Conservation (phyloP, 2,888 invertebrate species). For the Rhodophaea formosa region DNA sequence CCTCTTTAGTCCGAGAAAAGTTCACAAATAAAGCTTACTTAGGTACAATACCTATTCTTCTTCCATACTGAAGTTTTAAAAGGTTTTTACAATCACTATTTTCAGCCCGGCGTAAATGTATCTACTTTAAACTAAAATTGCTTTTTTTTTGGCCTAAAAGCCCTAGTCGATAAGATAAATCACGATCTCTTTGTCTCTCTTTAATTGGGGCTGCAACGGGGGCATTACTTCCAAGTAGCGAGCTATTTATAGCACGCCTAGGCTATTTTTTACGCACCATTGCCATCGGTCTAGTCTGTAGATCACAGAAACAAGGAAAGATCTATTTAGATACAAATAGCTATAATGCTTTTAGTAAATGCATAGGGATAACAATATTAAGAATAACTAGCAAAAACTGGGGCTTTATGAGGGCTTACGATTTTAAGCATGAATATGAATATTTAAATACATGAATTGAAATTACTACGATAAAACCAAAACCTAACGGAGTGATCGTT, state of each 20-base stretch:
- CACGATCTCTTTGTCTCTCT: neutral
- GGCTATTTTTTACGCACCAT: slow-evolving; percentile 34
- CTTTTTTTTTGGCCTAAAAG: neutral
- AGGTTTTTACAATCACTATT: neutral
- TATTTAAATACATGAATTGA: too few relatives aligned
- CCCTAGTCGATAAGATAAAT: slow-evolving; percentile 2
- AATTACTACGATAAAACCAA: too few relatives aligned
- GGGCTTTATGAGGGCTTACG: too few relatives aligned
- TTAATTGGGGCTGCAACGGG: slow-evolving; percentile 16
- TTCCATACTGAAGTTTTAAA: neutral
- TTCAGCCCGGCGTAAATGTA: neutral
- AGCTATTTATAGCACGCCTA: slow-evolving; percentile 16
- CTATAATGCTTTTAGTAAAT: too few relatives aligned
- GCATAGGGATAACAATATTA: too few relatives aligned
- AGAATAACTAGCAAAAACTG: too few relatives aligned
- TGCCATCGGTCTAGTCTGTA: slow-evolving; percentile 30
- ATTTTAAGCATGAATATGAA: too few relatives aligned
- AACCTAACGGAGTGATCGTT: too few relatives aligned
- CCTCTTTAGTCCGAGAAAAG: too few relatives aligned
- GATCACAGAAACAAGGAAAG: neutral
- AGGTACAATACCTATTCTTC: too few relatives aligned
- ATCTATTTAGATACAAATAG: too few relatives aligned
- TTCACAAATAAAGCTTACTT: too few relatives aligned
- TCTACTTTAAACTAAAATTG: neutral
- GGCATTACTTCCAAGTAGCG: slow-evolving; percentile 10